Conservation (phyloP, 2,797 vertebrate species). For the Sebastes taczanowskii region DNA sequence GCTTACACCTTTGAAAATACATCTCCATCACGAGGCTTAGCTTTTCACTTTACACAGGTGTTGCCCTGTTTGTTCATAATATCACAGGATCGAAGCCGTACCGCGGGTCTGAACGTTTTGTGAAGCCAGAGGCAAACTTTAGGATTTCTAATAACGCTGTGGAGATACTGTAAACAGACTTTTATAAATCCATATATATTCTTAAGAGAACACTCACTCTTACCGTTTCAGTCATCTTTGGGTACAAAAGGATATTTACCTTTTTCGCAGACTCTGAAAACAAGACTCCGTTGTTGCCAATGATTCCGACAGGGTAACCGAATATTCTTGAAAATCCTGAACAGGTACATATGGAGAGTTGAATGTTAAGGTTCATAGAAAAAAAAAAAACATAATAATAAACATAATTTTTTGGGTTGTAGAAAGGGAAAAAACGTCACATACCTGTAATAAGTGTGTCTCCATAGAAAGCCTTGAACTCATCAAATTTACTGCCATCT, state of each 20-base stretch:
- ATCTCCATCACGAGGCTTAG: not conserved
- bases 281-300: slow-evolving; percentile 98
- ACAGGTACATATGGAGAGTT: not conserved
- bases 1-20: slow-evolving; percentile 6
- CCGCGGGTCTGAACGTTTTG: not conserved
- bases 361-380: not conserved
- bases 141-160: not conserved
- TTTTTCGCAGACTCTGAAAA: slow-evolving; percentile 99
- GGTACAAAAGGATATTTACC: slow-evolving; percentile 71
- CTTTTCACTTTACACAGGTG: not conserved
- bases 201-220: not conserved
- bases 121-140: not conserved
- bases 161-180: not conserved
- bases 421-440: not conserved
- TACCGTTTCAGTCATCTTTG: not conserved
- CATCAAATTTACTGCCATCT: slow-evolving; percentile 97
- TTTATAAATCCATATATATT: not conserved
- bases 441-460: slow-evolving; percentile 97
- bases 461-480: slow-evolving; percentile 98
- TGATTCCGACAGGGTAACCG: slow-evolving; percentile 96
- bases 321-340: slow-evolving; percentile 96
- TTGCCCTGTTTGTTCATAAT: not conserved
- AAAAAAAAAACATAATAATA: not conserved
- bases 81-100: not conserved
- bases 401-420: not conserved